Conservation (phyloP, 2,797 vertebrate genomes). For the Channa striata region DNA sequence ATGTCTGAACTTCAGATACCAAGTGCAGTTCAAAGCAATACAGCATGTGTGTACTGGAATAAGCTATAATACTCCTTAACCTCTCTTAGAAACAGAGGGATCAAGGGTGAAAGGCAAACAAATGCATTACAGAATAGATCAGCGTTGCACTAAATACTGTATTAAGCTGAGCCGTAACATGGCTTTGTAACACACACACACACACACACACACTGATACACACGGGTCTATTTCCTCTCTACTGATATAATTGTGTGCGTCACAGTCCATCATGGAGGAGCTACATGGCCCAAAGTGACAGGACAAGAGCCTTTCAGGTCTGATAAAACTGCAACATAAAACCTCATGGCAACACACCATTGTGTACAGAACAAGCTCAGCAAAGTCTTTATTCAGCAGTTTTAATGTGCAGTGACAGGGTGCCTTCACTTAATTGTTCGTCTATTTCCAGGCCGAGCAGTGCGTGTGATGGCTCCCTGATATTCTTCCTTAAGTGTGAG, state of each 20-base stretch:
- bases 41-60: conserved; percentile 13
- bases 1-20: conserved; percentile 19
- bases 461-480: background rate
- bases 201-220: conserved; percentile 7
- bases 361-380: background rate
- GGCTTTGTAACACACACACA: background rate
- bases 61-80: conserved; percentile 38
- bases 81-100: conserved; percentile 33
- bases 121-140: conserved; percentile 23
- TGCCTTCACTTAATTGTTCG: conserved; percentile 21
- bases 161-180: conserved; percentile 24
- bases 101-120: no score
- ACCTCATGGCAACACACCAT: conserved; percentile 14
- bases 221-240: background rate
- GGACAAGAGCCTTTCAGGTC: conserved; percentile 49
- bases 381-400: conserved; percentile 4
- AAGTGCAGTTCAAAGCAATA: conserved; percentile 18
- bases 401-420: conserved; percentile 49
- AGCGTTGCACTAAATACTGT: conserved; percentile 40
- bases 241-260: conserved; percentile 20
- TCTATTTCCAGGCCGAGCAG: conserved; percentile 13
- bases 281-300: conserved; percentile 34
- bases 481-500: conserved; percentile 13
- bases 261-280: conserved; percentile 23
- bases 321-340: conserved; percentile 26